Evolutionary conservation across 2,797 vertebrate species (phyloP), one percentile per base, ranked within the genome.

Genomic region (Leptatherina wallacei): DNA sequence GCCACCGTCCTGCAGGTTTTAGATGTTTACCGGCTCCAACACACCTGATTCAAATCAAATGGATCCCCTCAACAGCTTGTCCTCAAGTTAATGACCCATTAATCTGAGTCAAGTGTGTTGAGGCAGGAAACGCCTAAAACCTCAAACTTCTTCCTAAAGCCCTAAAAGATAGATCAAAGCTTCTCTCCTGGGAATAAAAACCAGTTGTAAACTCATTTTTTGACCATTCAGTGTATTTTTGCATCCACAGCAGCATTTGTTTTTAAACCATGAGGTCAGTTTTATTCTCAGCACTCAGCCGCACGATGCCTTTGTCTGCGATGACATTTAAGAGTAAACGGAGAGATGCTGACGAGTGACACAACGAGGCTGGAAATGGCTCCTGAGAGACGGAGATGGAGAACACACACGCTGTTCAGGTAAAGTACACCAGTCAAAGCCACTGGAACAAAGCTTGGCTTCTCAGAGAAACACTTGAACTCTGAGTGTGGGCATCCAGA

Each of bases 381-480:
- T 69, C 24, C 61, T 35, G 55, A 61, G 24, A 12, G 13, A 42
- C 7, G 4, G 69, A 71, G 61, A 69, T n/a, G 3, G 32, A 73
- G 57, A 36, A 61, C 2, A 6, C 30, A 42, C 30, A 44, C 14
- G 4, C 38, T 40, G 38, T 40, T 66, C 69, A 78, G 71, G 73
- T 65, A 63, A 81, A 77, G 65, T 11, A 56, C 24, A 14, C 52
- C 27, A 38, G 68, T 77, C 38, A 81, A 56, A 80, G 55, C 61
- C 62, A 47, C 61, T 56, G 64, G 62, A 81, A 81, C 78, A 73
- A 77, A 83, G 86, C 75, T 55, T 33, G 29, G 6, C 44, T 68
- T 47, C 40, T 77, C 27, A 61, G 58, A 76, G 59, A 2, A 63
- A 66, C 16, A 40, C 44, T 59, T 44, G 0, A 8, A 30, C 69